phyloP scores from a whole-genome alignment of 2,113 vertebrate species.

The Rhinolophus sinicus region DNA sequence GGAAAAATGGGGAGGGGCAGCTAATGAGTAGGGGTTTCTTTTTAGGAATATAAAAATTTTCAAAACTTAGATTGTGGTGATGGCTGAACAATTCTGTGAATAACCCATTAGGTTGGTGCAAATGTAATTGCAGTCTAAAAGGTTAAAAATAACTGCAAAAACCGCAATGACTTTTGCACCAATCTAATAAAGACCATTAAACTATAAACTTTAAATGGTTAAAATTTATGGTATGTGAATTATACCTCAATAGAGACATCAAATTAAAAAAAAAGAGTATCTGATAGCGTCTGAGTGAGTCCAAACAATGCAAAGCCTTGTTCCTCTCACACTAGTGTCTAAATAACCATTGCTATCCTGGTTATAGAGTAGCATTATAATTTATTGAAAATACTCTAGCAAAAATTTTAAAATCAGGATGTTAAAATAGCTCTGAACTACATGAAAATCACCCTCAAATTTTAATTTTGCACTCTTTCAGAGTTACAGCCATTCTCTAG shows the following conservation, averaged over 20 bases:
- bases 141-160: too few species aligned
- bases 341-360: background rate
- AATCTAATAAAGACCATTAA: background rate
- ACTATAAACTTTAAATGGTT: background rate
- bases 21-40: background rate
- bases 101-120: background rate
- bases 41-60: background rate
- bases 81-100: background rate
- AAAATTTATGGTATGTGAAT: background rate
- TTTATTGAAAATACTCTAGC: background rate
- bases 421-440: constrained; percentile 35
- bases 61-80: background rate
- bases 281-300: background rate
- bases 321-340: background rate
- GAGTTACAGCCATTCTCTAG: background rate
- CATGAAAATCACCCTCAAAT: background rate
- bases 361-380: background rate
- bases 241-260: background rate
- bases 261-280: background rate
- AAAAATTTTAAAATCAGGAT: constrained; percentile 12
- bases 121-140: too few species aligned
- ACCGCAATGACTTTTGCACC: too few species aligned
- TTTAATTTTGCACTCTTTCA: constrained; percentile 48
- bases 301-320: background rate
- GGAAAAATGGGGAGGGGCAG: background rate